Evolutionary conservation across 2,113 vertebrate species (phyloP).

Genomic region (Xiphorhynchus elegans): DNA sequence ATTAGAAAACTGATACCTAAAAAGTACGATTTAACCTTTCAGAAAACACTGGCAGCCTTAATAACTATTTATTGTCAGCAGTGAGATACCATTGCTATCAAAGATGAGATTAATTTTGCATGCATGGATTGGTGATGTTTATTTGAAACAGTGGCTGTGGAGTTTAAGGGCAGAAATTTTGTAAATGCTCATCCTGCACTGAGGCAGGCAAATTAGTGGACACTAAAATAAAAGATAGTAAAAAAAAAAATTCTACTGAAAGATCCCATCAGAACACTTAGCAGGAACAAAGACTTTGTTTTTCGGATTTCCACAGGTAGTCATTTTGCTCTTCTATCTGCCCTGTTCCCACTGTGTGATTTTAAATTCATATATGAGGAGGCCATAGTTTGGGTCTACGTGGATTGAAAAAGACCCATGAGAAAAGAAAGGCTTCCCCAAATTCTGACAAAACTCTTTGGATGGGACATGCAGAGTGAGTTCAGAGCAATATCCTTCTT

Average conservation of each 20-base stretch:
- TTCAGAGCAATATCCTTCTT: background rate
- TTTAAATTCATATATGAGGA: background rate
- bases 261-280: background rate
- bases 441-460: background rate
- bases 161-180: background rate
- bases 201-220: background rate
- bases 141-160: background rate
- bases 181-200: background rate
- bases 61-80: background rate
- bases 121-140: background rate
- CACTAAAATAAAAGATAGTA: background rate
- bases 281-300: background rate
- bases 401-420: background rate
- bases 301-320: background rate
- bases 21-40: background rate
- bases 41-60: background rate
- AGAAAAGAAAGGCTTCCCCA: background rate
- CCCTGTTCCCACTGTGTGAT: accelerated
- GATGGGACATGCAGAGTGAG: background rate
- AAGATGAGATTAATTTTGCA: background rate
- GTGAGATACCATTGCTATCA: background rate
- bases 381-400: background rate
- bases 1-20: background rate
- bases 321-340: background rate
- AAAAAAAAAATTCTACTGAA: background rate